A percentile compares a stretch with the other conserved stretches of the same genome.
These are phyloP conservation scores for Physella acuta DNA, from an alignment of 1,140 invertebrate genomes.

Conservation along the genomic window DNA sequence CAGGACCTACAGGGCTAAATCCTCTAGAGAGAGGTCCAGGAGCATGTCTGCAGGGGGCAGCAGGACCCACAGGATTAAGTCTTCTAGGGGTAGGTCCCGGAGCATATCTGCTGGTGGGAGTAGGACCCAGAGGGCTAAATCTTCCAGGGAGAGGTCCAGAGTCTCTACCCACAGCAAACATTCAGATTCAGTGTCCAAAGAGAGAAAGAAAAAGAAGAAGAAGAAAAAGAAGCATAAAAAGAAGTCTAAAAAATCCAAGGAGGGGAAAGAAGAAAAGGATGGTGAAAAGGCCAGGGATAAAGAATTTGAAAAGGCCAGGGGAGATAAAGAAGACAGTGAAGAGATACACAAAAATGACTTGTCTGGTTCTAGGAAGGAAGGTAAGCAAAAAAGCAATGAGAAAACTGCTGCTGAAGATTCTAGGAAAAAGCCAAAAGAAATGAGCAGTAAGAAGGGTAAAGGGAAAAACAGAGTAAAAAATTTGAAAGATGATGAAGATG, in stretches of 20 bases:
- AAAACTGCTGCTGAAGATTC: too few relatives aligned
- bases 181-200: not conserved
- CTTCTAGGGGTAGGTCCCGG: not conserved
- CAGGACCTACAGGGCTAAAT: not conserved
- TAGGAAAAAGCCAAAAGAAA: too few relatives aligned
- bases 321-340: too few relatives aligned
- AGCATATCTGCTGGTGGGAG: not conserved
- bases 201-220: conserved; percentile 24
- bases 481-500: too few relatives aligned
- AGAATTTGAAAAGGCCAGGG: too few relatives aligned
- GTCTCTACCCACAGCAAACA: not conserved
- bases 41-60: not conserved
- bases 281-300: too few relatives aligned
- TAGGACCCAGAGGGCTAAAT: not conserved
- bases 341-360: too few relatives aligned
- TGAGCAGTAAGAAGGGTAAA: too few relatives aligned
- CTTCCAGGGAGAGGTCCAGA: not conserved
- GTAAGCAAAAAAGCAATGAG: too few relatives aligned
- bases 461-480: too few relatives aligned
- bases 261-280: conserved; percentile 2
- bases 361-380: too few relatives aligned
- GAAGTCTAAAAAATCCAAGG: conserved; percentile 11
- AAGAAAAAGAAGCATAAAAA: conserved; percentile 23
- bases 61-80: not conserved
- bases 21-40: not conserved